Evolutionary conservation across 1,140 invertebrate genomes (phyloP), one percentile per base, ranked within the genome.

Genomic region (Araneus ventricosus): DNA sequence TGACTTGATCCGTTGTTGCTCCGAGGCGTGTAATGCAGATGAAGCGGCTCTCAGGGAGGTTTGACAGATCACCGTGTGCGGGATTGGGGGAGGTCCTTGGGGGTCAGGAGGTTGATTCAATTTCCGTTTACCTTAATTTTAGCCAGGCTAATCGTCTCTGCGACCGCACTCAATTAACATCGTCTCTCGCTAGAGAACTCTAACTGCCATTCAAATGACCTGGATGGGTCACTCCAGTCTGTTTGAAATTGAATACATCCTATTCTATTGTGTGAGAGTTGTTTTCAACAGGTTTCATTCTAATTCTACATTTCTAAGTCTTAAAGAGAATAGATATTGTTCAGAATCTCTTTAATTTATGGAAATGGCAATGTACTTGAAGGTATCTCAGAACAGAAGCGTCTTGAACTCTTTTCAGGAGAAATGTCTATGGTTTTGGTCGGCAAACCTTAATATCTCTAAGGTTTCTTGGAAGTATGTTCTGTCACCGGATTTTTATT

Each of bases 91-190:
- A 88, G 91, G 84, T 88, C 41, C 61, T 34, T 4, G 30, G 27
- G 39, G 91, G 91, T 93, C 67, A 93, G 24, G 34, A 88, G 91
- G 91, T 93, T 87, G 84, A 93, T 93, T 93, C 91, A 87, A 87
- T 93, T 93, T 93, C 91, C 84, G 91, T 52, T 93, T 93, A 37
- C 63, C 59, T 93, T 93, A 75, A 93, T 93, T 93, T 93, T 75
- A 10, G 34, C 70, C 52, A 41, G 61, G 52, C 89, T 90, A 90
- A 90, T 90, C 52, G 79, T 84, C 79, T 90, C 37, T 88, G 37
- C 37, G 61, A 63, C 61, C 37, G 87, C 59, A 41, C 87, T 67
- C 61, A 88, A 88, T 88, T 67, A 88, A 70, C 59, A 75, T 88
- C n/a, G 87, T 84, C 17, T 39, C 34, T 70, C 24, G 4, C 4